Conservation (phyloP, 2,113 vertebrate genomes). For the Archocentrus centrarchus region DNA sequence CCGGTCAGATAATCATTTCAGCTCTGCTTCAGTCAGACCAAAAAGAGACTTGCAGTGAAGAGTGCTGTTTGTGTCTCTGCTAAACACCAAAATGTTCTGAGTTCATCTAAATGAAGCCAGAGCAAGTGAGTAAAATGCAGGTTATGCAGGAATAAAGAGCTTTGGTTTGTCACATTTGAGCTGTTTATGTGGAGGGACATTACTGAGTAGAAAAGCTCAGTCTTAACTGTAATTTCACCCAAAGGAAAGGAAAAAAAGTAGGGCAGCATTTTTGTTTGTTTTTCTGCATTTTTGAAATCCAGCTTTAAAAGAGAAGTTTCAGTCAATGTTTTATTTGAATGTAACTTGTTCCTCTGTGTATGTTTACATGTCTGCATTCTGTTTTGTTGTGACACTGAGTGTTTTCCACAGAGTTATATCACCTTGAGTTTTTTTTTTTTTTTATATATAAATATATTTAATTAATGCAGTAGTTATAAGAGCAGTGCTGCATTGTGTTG, state of each 20-base stretch:
- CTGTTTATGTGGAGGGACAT: slow-evolving; percentile 15
- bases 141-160: background rate
- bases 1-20: background rate
- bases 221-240: slow-evolving; percentile 38
- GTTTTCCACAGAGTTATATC: slow-evolving; percentile 66
- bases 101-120: background rate
- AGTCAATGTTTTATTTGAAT: slow-evolving; percentile 66
- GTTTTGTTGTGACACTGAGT: slow-evolving; percentile 68
- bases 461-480: slow-evolving; percentile 73
- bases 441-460: slow-evolving; percentile 49
- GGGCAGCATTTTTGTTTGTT: background rate
- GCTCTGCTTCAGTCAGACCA: background rate
- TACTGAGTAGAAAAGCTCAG: slow-evolving; percentile 10
- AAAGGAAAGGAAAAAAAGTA: background rate
- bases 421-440: slow-evolving; percentile 40
- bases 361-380: slow-evolving; percentile 77
- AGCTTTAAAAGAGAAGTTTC: slow-evolving; percentile 39
- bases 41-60: background rate
- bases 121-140: background rate
- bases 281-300: background rate
- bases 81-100: background rate
- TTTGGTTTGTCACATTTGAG: slow-evolving; percentile 17
- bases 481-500: slow-evolving; percentile 66
- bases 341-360: slow-evolving; percentile 67
- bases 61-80: background rate